These are phyloP conservation scores for Drosophila nigromelanica DNA, from an alignment of 1,140 invertebrate genomes.

Conservation along the genomic window DNA sequence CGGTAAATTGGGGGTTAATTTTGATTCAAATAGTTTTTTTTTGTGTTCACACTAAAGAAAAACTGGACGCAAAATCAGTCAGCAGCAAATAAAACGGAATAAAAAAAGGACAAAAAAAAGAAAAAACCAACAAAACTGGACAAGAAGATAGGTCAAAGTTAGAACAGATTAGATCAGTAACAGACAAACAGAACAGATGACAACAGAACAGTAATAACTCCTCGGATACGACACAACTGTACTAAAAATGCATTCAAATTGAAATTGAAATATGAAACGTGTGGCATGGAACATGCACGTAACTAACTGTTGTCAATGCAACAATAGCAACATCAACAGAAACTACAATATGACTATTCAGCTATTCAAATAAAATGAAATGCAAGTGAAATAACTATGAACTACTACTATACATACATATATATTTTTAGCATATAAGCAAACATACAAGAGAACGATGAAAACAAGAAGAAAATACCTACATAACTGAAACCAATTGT, in stretches of 20 bases:
- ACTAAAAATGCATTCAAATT: conserved; percentile 36
- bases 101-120: conserved; percentile 22
- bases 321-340: conserved; percentile 10
- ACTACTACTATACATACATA: conserved; percentile 34
- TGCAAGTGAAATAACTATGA: conserved; percentile 45
- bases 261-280: conserved; percentile 21
- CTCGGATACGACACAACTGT: conserved; percentile 41
- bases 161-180: conserved; percentile 24
- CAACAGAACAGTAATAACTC: conserved; percentile 33
- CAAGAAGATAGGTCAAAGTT: conserved; percentile 25
- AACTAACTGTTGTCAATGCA: conserved; percentile 42
- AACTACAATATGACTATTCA: conserved; percentile 20
- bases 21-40: conserved; percentile 24
- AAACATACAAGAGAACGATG: conserved; percentile 14
- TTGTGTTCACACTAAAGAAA: conserved; percentile 37
- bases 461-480: conserved; percentile 1
- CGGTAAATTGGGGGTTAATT: conserved; percentile 63
- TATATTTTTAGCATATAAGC: conserved; percentile 44
- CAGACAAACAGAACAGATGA: conserved; percentile 19
- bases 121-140: conserved; percentile 38
- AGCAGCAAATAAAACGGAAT: conserved; percentile 26
- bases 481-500: conserved; percentile 28
- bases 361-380: not conserved
- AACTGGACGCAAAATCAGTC: conserved; percentile 70
- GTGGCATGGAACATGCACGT: conserved; percentile 31